Evolutionary conservation across 64 coral and sea anemone species (phyloP).

Genomic region (Platygyra sinensis): DNA sequence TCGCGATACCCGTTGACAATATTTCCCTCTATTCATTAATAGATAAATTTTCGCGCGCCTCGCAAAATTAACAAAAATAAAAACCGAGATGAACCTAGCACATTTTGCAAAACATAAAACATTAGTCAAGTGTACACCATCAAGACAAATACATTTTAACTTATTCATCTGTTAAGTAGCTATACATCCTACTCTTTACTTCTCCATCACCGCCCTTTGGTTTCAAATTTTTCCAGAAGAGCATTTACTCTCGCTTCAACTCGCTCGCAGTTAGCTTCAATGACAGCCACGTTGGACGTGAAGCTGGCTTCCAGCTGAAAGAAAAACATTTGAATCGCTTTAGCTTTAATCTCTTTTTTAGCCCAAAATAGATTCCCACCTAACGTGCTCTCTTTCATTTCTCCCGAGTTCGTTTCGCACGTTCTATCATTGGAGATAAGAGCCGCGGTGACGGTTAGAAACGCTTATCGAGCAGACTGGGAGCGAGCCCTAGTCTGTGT

Average conservation of each 20-base stretch:
- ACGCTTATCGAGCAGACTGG: no score
- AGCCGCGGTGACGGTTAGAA: no score
- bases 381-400: no score
- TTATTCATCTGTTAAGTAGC: background rate
- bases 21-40: no score
- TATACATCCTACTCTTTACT: background rate
- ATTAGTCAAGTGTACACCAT: background rate
- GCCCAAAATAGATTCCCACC: no score
- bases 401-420: no score
- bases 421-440: no score
- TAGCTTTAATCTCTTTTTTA: no score
- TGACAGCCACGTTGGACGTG: constrained; percentile 58
- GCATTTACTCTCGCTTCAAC: constrained; percentile 59
- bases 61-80: no score
- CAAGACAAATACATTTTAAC: background rate
- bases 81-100: background rate
- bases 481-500: no score
- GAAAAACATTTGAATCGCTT: background rate
- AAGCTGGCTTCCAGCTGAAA: constrained; percentile 65
- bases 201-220: constrained; percentile 23
- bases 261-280: constrained; percentile 67
- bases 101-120: background rate
- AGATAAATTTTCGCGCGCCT: no score
- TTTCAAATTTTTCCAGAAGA: constrained; percentile 57
- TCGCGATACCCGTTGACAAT: no score